Base-by-base conservation (phyloP, 2,888 invertebrate species). In the Limenitis camilla region DNA sequence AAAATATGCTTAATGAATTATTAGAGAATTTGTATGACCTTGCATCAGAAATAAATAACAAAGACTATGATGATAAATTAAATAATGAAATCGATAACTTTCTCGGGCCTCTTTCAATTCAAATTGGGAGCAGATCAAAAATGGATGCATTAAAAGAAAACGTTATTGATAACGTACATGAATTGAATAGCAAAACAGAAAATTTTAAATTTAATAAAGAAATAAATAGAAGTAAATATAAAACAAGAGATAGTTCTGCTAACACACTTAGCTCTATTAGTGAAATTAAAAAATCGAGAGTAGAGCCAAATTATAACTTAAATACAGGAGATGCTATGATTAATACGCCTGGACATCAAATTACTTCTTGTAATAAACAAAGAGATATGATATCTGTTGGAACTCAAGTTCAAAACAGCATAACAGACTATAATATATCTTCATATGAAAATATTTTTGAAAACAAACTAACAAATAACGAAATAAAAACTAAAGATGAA, bases 1-100 rank as follows among this genome's bases (percentile, higher is more conserved):
- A 66, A 6, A 66, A 68, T 35, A 49, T 66, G 7, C 56, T 73
- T 0, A 66, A 68, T 33, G 55, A 67, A 31, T 62, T 81, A 5
- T 62, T 72, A 6, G 64, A 69, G 4, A 69, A 67, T 39, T 60
- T 82, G 5, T 56, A 62, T n/a, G 49, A 54, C 9, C 52, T 73
- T 9, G 39, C 57, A 5, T 52, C 45, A 29, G 58, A 62, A 30
- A 55, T 57, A 8, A 49, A 61, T 7, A 39, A 52, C 4, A 42
- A 58, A 0, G 40, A 52, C 5, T 72, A 74, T 46, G 63, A 71
- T 48, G 36, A 40, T 1, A 67, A 64, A 40, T 39, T 74, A 0
- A 67, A 59, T 49, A 30, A 41, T 29, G 65, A 67, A 57, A 71
- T 78, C 33, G 65, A 74, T 6, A 46, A 62, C 1, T 72, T 69